Conservation (phyloP, 2,888 invertebrate species). For the Criorhina ranunculi region DNA sequence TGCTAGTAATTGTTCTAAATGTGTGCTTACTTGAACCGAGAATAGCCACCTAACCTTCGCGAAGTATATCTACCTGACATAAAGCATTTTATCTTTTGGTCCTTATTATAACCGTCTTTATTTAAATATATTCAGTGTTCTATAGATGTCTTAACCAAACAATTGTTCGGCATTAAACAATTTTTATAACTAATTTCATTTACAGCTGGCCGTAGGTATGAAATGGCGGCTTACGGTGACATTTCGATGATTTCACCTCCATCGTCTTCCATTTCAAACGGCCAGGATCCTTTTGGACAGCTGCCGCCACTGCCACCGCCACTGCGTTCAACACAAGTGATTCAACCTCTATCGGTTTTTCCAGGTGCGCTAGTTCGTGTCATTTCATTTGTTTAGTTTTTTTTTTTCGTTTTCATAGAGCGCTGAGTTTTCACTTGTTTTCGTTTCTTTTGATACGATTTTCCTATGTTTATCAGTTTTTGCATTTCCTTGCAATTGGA, state of each 20-base stretch:
- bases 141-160: no score
- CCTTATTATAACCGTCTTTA: no score
- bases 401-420: constrained; percentile 40
- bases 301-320: constrained; percentile 85
- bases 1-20: no score
- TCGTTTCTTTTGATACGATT: constrained; percentile 24
- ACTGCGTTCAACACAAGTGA: constrained; percentile 85
- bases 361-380: constrained; percentile 81
- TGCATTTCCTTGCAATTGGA: constrained; percentile 52
- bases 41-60: no score
- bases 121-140: no score
- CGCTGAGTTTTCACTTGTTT: constrained; percentile 35
- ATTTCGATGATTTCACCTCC: constrained; percentile 85
- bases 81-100: no score
- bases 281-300: constrained; percentile 85
- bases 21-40: no score
- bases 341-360: constrained; percentile 85
- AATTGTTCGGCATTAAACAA: no score
- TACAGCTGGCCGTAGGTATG: constrained; percentile 84
- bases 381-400: constrained; percentile 36
- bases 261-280: constrained; percentile 85
- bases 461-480: constrained; percentile 23
- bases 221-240: constrained; percentile 85
- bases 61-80: no score
- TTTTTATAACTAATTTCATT: constrained; percentile 23